phyloP scores from a whole-genome alignment of 2,888 invertebrate species.

The Sinopyrophorus schimmeli region DNA sequence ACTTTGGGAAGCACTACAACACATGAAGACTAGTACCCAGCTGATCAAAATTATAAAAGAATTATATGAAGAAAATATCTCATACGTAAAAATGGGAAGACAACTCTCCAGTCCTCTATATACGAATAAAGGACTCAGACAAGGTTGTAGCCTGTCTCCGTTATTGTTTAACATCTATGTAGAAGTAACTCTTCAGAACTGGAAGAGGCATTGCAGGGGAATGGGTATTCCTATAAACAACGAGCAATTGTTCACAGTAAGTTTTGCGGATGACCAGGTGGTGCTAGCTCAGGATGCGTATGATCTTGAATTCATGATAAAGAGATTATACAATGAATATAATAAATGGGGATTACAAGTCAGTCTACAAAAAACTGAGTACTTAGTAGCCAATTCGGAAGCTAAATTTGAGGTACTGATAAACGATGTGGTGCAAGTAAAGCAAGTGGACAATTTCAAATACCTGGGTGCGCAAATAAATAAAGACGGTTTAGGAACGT shows the following conservation, averaged over 20 bases:
- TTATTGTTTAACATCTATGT: conserved; percentile 7
- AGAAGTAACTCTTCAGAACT: conserved; percentile 1
- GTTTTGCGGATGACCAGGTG: conserved; percentile 6
- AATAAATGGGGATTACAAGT: not conserved
- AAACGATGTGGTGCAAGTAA: not conserved
- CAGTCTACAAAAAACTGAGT: not conserved
- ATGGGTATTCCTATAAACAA: conserved; percentile 5
- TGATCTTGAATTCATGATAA: conserved; percentile 5
- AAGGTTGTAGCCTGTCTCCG: conserved; percentile 4
- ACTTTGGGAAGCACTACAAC: not conserved
- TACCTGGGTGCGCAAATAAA: conserved; percentile 3
- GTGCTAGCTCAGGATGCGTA: not conserved
- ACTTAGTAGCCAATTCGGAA: not conserved
- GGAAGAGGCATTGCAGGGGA: conserved; percentile 1
- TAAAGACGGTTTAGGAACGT: not conserved
- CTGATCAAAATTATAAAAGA: conserved; percentile 3
- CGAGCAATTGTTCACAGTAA: not conserved
- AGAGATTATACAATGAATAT: conserved; percentile 6
- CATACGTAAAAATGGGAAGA: conserved; percentile 3
- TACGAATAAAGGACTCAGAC: not conserved
- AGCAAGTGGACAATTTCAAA: conserved; percentile 4
- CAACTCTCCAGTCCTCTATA: conserved; percentile 5
- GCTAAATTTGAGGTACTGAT: conserved; percentile 2
- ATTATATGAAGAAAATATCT: not conserved
- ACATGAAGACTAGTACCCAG: not conserved